phyloP scores from a whole-genome alignment of 2,797 vertebrate genomes.

The Bradypodion pumilum region DNA sequence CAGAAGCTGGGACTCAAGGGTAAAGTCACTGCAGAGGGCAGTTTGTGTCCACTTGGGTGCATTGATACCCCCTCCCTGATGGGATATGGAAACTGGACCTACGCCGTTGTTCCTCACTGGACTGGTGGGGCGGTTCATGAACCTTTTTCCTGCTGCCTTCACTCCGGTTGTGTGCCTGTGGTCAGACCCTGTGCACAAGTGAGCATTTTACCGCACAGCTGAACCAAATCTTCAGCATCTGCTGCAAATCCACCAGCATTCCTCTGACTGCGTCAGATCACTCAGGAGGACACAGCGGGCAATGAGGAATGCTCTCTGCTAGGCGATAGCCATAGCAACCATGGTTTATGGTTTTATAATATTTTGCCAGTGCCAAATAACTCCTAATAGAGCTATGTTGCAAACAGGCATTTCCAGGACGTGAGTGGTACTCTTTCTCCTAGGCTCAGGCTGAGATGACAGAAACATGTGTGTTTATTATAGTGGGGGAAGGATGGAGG shows the following conservation, averaged over 20 bases:
- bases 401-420: neutral
- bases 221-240: neutral
- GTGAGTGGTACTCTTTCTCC: neutral
- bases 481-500: no score
- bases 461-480: neutral
- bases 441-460: neutral
- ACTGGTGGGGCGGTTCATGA: no score
- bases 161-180: no score
- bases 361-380: neutral
- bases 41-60: no score
- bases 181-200: neutral
- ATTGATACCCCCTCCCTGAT: no score
- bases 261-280: no score
- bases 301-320: neutral
- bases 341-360: neutral
- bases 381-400: neutral
- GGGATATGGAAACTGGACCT: no score
- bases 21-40: no score
- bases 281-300: neutral
- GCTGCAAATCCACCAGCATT: neutral
- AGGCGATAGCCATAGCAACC: neutral
- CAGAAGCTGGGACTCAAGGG: no score
- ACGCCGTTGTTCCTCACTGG: no score
- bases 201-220: neutral
- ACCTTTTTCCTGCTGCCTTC: no score